phyloP scores from a whole-genome alignment of 2,113 vertebrate genomes.

The Genyomyrus donnyi region DNA sequence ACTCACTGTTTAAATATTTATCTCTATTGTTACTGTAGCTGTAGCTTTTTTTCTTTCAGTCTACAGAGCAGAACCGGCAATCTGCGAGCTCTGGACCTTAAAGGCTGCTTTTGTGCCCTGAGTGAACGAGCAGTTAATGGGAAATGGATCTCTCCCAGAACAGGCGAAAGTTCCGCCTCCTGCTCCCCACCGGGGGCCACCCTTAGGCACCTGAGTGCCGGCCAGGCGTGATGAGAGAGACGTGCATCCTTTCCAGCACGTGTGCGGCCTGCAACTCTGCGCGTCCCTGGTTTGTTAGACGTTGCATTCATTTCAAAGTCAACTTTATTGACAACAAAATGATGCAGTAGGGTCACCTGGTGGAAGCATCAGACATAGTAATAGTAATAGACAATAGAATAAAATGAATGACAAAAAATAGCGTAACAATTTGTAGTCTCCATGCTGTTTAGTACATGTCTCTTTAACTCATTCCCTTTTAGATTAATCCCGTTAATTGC shows the following conservation, averaged over 20 bases:
- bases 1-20: constrained; percentile 3
- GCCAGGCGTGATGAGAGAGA: background rate
- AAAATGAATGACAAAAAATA: background rate
- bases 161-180: background rate
- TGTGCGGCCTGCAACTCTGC: background rate
- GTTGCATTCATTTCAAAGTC: background rate
- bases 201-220: background rate
- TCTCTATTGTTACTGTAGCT: background rate
- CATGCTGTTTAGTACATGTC: background rate
- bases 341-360: background rate
- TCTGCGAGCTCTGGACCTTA: constrained; percentile 17
- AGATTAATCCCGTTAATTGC: background rate
- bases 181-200: background rate
- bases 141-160: constrained; percentile 8
- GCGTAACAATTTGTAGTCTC: background rate
- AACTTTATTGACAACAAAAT: background rate
- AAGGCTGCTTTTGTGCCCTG: constrained; percentile 12
- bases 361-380: background rate
- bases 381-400: background rate
- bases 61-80: constrained; percentile 5
- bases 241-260: background rate
- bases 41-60: background rate
- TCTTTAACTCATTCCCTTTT: background rate
- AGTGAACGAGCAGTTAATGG: constrained; percentile 19
- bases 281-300: background rate